Conservation (phyloP, 2,888 invertebrate species). For the Anticlea derivata region DNA sequence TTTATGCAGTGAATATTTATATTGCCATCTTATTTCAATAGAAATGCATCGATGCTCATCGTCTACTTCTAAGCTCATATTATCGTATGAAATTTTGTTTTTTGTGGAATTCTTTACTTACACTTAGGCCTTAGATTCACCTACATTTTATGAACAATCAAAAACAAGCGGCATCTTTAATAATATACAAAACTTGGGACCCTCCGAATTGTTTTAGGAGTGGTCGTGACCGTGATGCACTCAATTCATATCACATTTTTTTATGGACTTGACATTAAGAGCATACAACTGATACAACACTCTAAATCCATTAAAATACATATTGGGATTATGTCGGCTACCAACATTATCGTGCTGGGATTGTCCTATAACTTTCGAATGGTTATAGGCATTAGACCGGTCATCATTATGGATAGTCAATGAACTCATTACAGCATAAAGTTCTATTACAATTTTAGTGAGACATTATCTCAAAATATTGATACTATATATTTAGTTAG, state of each 20-base stretch:
- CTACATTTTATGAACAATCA: slow-evolving; percentile 11
- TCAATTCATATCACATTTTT: slow-evolving; percentile 48
- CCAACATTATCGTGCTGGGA: slow-evolving; percentile 56
- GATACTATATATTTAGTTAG: not conserved
- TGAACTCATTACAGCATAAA: slow-evolving; percentile 32
- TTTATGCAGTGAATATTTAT: too few relatives aligned
- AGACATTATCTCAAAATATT: not conserved
- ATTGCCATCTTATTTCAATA: slow-evolving; percentile 11
- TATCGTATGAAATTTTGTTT: not conserved
- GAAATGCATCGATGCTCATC: not conserved
- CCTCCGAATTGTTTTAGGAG: slow-evolving; percentile 24
- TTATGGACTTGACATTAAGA: slow-evolving; percentile 67
- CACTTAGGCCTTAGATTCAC: too few relatives aligned
- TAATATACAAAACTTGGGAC: slow-evolving; percentile 12
- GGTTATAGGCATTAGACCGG: slow-evolving; percentile 43
- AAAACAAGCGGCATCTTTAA: slow-evolving; percentile 16
- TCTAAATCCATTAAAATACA: slow-evolving; percentile 74
- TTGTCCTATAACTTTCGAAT: slow-evolving; percentile 62
- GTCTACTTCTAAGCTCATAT: not conserved
- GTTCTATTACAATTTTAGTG: slow-evolving; percentile 37
- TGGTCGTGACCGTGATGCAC: slow-evolving; percentile 39
- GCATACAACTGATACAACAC: slow-evolving; percentile 54
- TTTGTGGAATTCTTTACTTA: too few relatives aligned
- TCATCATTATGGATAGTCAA: slow-evolving; percentile 48
- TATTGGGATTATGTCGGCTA: slow-evolving; percentile 63